These are phyloP conservation scores for Stegostoma tigrinum DNA, from an alignment of 2,113 vertebrate species.

Conservation along the genomic window DNA sequence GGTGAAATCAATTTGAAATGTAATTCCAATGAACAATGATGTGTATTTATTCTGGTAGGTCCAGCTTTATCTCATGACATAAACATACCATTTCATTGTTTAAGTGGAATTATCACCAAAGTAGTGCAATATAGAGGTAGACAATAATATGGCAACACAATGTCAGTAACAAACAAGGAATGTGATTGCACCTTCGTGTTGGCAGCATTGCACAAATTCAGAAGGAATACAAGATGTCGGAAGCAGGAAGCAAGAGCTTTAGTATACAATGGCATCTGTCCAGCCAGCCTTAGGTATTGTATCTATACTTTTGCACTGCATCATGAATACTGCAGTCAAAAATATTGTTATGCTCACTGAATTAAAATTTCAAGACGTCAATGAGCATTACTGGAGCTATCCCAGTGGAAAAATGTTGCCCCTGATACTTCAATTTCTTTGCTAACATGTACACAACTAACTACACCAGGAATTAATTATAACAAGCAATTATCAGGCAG, in stretches of 20 bases:
- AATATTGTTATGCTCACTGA: background rate
- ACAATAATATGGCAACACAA: background rate
- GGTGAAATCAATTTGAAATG: background rate
- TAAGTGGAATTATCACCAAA: background rate
- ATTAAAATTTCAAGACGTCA: constrained; percentile 6
- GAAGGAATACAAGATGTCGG: background rate
- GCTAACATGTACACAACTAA: background rate
- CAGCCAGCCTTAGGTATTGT: background rate
- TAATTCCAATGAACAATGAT: background rate
- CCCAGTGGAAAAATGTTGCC: background rate
- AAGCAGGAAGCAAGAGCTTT: background rate
- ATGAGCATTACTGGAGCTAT: background rate
- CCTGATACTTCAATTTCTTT: background rate
- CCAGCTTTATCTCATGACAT: background rate
- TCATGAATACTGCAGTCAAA: background rate
- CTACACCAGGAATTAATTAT: no score
- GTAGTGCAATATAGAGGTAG: background rate
- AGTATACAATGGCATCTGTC: background rate
- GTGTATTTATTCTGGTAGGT: background rate
- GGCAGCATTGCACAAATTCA: background rate
- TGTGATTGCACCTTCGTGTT: background rate
- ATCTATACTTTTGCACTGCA: background rate
- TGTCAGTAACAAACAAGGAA: background rate
- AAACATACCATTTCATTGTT: no score
- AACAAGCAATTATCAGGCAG: constrained; percentile 4